phyloP scores from a whole-genome alignment of 2,888 invertebrate species.

The Drosophila neotestacea region DNA sequence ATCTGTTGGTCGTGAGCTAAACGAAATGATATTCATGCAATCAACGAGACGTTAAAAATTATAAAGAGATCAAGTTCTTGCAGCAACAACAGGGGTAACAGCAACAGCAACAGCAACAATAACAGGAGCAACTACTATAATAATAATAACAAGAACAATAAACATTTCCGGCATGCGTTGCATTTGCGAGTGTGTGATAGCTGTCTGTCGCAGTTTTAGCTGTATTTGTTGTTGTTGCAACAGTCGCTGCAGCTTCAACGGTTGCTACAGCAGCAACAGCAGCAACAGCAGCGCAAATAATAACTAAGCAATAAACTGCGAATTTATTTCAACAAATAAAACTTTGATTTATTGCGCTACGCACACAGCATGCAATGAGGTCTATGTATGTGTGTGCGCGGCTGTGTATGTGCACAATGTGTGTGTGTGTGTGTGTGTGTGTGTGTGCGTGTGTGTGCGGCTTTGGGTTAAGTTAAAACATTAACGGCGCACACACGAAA shows the following conservation, averaged over 20 bases:
- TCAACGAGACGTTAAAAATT: constrained; percentile 57
- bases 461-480: constrained; percentile 39
- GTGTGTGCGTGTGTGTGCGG: constrained; percentile 27
- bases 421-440: constrained; percentile 8
- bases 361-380: constrained; percentile 82
- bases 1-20: constrained; percentile 46
- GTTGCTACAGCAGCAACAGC: constrained; percentile 24
- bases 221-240: constrained; percentile 14
- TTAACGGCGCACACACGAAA: constrained; percentile 61
- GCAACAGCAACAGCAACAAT: constrained; percentile 15
- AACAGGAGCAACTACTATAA: constrained; percentile 15
- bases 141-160: constrained; percentile 44
- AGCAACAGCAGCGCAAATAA: constrained; percentile 71
- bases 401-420: constrained; percentile 9
- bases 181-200: constrained; percentile 66
- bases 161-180: constrained; percentile 71
- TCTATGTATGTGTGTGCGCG: constrained; percentile 18
- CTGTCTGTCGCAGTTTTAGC: constrained; percentile 57
- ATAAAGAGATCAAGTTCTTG: constrained; percentile 25
- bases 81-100: constrained; percentile 3
- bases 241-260: constrained; percentile 12
- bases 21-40: constrained; percentile 51
- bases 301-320: constrained; percentile 84
- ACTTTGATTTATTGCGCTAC: constrained; percentile 84
- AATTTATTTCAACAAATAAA: constrained; percentile 85